A percentile compares a stretch with the other conserved stretches of the same genome.
Evolutionary conservation across 2,797 vertebrate species (phyloP).

Genomic region (Phrynocephalus forsythii): DNA sequence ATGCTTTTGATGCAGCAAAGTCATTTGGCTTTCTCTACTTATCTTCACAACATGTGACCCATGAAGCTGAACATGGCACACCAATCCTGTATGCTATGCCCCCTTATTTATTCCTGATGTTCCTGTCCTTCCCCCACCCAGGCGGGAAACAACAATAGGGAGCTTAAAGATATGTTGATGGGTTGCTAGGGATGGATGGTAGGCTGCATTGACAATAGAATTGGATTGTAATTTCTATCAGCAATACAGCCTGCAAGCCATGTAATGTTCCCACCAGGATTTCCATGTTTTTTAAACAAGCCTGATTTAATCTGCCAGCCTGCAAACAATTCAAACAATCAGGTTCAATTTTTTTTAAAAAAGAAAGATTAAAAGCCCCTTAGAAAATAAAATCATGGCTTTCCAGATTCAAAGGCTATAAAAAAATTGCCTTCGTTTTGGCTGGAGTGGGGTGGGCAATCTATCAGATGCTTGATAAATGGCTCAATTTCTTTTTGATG

Average conservation of each 20-base stretch:
- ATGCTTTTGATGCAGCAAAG: background rate
- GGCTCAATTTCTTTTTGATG: slow-evolving; percentile 18
- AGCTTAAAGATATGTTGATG: background rate
- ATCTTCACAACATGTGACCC: no score
- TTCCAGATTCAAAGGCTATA: background rate
- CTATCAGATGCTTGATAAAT: slow-evolving; percentile 9
- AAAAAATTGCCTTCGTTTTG: background rate
- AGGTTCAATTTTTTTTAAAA: background rate
- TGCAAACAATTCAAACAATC: background rate
- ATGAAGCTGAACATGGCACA: background rate
- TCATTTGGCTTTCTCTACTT: background rate
- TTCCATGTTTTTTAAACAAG: background rate
- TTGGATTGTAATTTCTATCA: background rate
- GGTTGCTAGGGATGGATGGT: background rate
- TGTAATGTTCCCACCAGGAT: background rate
- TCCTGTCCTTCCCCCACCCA: background rate
- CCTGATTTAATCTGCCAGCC: background rate
- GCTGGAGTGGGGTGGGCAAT: background rate
- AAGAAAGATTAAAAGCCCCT: background rate
- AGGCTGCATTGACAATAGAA: background rate
- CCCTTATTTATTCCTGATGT: background rate
- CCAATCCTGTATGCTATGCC: background rate
- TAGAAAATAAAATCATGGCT: background rate
- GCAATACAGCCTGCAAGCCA: background rate
- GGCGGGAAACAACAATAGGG: background rate